phyloP scores from a whole-genome alignment of 2,797 vertebrate genomes.

The Mareca strepera region DNA sequence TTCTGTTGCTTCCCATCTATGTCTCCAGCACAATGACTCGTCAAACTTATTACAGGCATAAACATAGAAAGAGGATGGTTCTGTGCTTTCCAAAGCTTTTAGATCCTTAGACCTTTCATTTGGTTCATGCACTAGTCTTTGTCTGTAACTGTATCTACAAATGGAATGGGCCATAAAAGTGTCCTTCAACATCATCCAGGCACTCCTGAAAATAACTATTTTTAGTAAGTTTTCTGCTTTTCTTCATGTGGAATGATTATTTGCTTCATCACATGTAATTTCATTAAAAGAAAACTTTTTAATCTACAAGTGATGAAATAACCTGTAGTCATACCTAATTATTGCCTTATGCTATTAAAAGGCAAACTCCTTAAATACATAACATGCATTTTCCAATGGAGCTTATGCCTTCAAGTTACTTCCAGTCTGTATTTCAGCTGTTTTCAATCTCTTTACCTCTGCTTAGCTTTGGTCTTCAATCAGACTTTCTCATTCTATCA shows the following conservation, averaged over 20 bases:
- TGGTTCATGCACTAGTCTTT: rapidly evolving
- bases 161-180: neutral
- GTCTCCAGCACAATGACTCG: neutral
- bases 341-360: neutral
- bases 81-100: neutral
- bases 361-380: neutral
- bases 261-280: neutral
- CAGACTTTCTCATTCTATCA: neutral
- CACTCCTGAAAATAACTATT: neutral
- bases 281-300: neutral
- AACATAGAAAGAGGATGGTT: neutral
- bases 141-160: neutral
- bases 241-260: neutral
- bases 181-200: neutral
- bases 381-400: neutral
- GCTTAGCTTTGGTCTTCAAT: neutral
- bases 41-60: neutral
- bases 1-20: neutral
- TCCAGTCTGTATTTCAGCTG: neutral
- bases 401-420: neutral
- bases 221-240: neutral
- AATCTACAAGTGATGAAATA: neutral
- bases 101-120: neutral
- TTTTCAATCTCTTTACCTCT: neutral
- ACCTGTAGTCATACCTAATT: neutral